Evolutionary conservation across 2,888 invertebrate genomes (phyloP), one percentile per base, ranked within the genome.

Genomic region (Perithous albicinctus): DNA sequence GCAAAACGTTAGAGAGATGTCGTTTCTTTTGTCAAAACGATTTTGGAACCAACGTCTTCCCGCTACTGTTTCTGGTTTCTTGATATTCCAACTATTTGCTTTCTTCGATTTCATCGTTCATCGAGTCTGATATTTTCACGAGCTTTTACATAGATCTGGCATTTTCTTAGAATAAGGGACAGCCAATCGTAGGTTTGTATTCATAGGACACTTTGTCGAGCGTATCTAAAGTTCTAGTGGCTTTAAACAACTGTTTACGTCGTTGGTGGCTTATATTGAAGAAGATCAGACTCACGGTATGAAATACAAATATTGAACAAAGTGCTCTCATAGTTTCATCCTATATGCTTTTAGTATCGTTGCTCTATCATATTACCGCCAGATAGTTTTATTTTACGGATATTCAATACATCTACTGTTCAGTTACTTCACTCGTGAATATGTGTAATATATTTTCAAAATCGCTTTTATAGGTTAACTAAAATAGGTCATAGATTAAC

Each of bases 141-240:
- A 8, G 6, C 10, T 8, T 7, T 7, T 59, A n/a, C 29, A 59
- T 2, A 59, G 1, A 1, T 18, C 7, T 5, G 32, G 8, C n/a
- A 15, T 7, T 32, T 8, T 32, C 32, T 35, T 18, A 32, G 18
- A 32, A 6, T n/a, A n/a, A 54, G 26, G 26, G 5, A 32, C 32
- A 5, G 15, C 29, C 29, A 12, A 1, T 15, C 15, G 32, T 32
- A 32, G 12, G 6, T n/a, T 56, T 15, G 32, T 15, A 32, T 56
- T 15, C 2, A 6, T 29, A 7, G 29, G 5, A n/a, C 29, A 7
- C n/a, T 1, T 32, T 56, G 32, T 56, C 32, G 29, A 56, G 56
- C 15, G n/a, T 8, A 32, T 56, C 6, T 56, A n/a, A 32, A 56
- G 29, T 46, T 35, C 90, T 2, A 89, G 85, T 86, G 86, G 88